Conservation (phyloP, 2,113 vertebrate genomes). For the Cochlearius cochlearius region DNA sequence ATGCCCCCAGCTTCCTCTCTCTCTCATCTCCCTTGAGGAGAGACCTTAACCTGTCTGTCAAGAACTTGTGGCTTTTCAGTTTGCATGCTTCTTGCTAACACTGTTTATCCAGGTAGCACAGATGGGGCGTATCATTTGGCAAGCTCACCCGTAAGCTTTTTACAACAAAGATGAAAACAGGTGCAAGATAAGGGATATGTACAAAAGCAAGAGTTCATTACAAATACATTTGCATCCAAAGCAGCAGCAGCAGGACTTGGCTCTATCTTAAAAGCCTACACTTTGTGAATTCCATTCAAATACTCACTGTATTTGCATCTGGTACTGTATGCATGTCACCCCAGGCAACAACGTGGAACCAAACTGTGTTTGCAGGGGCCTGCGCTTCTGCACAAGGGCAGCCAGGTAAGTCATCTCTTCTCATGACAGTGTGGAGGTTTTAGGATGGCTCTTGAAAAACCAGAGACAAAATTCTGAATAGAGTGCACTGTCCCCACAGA, state of each 20-base stretch:
- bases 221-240: slow-evolving; percentile 48
- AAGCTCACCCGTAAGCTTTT: slow-evolving; percentile 15
- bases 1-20: not conserved
- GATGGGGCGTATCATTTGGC: slow-evolving; percentile 9
- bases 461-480: not conserved
- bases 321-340: not conserved
- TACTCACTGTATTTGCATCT: slow-evolving; percentile 41
- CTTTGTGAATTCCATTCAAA: slow-evolving; percentile 45
- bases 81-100: slow-evolving; percentile 24
- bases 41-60: not conserved
- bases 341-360: not conserved
- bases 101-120: slow-evolving; percentile 46
- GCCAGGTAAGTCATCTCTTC: not conserved
- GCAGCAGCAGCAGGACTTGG: slow-evolving; percentile 24
- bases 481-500: not conserved
- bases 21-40: not conserved
- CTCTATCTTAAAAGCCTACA: slow-evolving; percentile 28
- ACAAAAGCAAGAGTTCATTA: slow-evolving; percentile 27
- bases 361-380: not conserved
- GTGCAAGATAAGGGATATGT: slow-evolving; percentile 53
- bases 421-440: not conserved
- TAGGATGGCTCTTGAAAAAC: not conserved
- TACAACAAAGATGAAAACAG: slow-evolving; percentile 46
- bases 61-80: slow-evolving; percentile 30
- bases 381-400: not conserved